Evolutionary conservation across 2,888 invertebrate species (phyloP), one percentile per base, ranked within the genome.

Genomic region (Diloba caeruleocephala): DNA sequence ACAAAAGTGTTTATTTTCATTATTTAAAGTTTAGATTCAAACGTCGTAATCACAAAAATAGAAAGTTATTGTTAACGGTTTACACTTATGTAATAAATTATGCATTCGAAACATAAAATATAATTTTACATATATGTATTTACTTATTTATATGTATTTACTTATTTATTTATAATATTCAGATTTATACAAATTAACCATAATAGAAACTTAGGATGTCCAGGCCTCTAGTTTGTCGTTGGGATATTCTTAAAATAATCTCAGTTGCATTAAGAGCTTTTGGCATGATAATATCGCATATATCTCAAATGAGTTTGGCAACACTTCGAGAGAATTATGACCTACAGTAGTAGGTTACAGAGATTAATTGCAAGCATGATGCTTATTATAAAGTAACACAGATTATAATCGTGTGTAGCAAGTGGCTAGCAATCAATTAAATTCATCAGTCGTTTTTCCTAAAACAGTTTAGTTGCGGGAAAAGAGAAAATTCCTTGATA

Each of bases 341-440:
- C 34, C 8, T 51, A 25, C 29, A 23, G 21, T 50, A 44, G 48
- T 50, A 44, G 48, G 43, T 62, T 39, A 31, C 39, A 52, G 39
- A 34, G 25, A 29, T 42, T 29, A 8, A 21, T 23, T 34, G 12
- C 13, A 8, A 23, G 32, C 4, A 6, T 52, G 12, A 42, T 17
- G 31, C 48, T 34, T 69, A 33, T 10, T 7, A 8, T 13, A 5
- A 8, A 13, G 5, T 1, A 0, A 33, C 34, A 60, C 12, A 15
- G 19, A 25, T 44, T 13, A 29, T 38, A 49, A 38, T 64, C 1
- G 41, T 7, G 25, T 45, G 5, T 14, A 2, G 21, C n/a, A 67
- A 61, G 67, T 72, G 69, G n/a, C 64, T 61, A 73, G 73, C 69
- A 86, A 89, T 88, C 87, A 88, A 89, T 90, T 85, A 87, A 89